Base-by-base conservation (phyloP, 2,888 invertebrate genomes). In the Tipula lateralis region DNA sequence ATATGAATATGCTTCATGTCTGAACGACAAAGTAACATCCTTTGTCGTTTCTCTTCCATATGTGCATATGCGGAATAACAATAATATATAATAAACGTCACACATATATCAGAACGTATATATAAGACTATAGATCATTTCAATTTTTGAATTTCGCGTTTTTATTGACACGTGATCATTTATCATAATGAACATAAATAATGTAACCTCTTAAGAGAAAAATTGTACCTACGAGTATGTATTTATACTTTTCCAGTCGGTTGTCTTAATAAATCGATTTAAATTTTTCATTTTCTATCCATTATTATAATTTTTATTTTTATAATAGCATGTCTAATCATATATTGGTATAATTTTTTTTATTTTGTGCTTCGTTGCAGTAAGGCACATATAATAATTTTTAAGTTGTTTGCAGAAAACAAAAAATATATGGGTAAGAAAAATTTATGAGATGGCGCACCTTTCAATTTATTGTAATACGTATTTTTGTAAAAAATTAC, bases 261-360 rank as follows among this genome's bases (percentile, higher is more conserved):
- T 66, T 66, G 66, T 66, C 66, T 66, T 66, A 66, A 66, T 66
- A 66, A 66, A 66, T 66, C 66, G 66, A 66, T 66, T 66, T 66
- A 66, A 66, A 66, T 66, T 66, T 66, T 66, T 66, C 66, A 66
- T 66, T 66, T 66, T 66, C 66, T 66, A 66, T 24, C 66, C 66
- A 66, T 66, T 66, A 66, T 66, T 66, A 66, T 66, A 66, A 66
- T 66, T 66, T 66, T 44, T 16, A n/a, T n/a, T 66, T 9, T 66
- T 66, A 66, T 66, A 66, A 66, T 66, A 66, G 66, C 66, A 24
- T 66, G 66, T 66, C 66, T 66, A 66, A 66, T 66, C 66, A 66
- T 66, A 66, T 66, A 66, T 66, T 24, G 66, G 66, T 66, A 44
- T 66, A 66, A 66, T 66, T 66, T 66, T 66, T 66, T 66, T 66